Evolutionary conservation across 2,113 vertebrate genomes (phyloP).

Genomic region (Percina caprodes): DNA sequence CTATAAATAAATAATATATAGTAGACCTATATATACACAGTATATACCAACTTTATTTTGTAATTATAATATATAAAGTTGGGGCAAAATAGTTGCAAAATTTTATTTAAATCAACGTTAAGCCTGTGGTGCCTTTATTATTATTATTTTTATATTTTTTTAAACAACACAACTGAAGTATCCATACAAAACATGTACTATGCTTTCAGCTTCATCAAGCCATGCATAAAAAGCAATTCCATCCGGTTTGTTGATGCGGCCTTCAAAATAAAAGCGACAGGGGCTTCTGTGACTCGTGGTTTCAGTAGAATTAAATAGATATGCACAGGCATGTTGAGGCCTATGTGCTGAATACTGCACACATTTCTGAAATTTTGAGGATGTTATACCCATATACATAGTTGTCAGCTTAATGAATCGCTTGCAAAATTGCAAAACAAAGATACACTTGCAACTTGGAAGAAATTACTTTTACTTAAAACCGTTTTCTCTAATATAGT

Average conservation of each 20-base stretch:
- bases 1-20: too few relatives aligned
- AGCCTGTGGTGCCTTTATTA: too few relatives aligned
- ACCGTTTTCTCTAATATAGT: not conserved
- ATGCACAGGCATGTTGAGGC: not conserved
- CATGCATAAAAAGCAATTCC: not conserved
- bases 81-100: not conserved
- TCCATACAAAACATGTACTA: not conserved
- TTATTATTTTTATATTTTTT: too few relatives aligned
- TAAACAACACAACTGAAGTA: not conserved
- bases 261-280: slow-evolving; percentile 11
- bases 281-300: not conserved
- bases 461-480: not conserved
- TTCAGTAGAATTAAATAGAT: not conserved
- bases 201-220: not conserved
- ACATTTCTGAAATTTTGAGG: not conserved
- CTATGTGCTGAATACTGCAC: not conserved
- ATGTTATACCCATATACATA: not conserved
- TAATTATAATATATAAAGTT: too few relatives aligned
- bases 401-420: not conserved
- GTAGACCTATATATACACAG: too few relatives aligned
- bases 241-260: slow-evolving; percentile 4
- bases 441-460: not conserved
- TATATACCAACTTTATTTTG: too few relatives aligned
- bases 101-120: not conserved
- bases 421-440: not conserved